Conservation (phyloP, 2,797 vertebrate genomes). For the Sebastes jordani region DNA sequence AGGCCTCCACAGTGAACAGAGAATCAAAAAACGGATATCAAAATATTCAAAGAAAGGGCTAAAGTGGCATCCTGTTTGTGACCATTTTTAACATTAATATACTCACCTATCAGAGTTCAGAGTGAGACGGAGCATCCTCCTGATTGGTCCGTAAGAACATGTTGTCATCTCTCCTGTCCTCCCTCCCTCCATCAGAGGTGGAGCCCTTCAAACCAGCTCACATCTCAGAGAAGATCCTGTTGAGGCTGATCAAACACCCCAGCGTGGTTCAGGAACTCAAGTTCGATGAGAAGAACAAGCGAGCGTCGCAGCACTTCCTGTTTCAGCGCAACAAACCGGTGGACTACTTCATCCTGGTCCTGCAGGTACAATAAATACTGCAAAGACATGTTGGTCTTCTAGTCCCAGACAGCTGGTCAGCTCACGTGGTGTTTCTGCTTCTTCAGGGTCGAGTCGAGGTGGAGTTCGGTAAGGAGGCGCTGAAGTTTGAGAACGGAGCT, state of each 20-base stretch:
- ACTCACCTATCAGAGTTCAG: too few species aligned
- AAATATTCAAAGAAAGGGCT: too few species aligned
- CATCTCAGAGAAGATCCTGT: constrained; percentile 93
- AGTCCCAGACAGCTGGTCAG: not conserved
- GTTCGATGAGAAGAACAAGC: constrained; percentile 91
- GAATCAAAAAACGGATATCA: too few species aligned
- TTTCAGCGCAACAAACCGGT: constrained; percentile 92
- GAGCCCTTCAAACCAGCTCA: constrained; percentile 91
- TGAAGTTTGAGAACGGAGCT: constrained; percentile 95
- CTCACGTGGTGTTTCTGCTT: not conserved
- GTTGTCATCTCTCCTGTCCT: not conserved
- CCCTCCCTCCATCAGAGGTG: constrained; percentile 81
- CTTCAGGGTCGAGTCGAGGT: constrained; percentile 94
- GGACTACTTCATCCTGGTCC: constrained; percentile 92
- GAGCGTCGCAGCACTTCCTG: constrained; percentile 87
- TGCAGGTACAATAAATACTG: constrained; percentile 83
- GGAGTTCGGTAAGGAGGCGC: constrained; percentile 94
- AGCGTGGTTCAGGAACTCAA: constrained; percentile 93
- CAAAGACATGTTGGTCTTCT: not conserved
- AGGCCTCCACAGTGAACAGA: too few species aligned
- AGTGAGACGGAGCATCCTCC: too few species aligned
- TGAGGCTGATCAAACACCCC: constrained; percentile 92
- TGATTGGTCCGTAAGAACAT: too few species aligned
- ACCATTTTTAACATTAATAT: too few species aligned
- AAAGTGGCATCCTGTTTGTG: too few species aligned